Conservation (phyloP, 2,113 vertebrate species). For the Pelecanoides urinatrix region DNA sequence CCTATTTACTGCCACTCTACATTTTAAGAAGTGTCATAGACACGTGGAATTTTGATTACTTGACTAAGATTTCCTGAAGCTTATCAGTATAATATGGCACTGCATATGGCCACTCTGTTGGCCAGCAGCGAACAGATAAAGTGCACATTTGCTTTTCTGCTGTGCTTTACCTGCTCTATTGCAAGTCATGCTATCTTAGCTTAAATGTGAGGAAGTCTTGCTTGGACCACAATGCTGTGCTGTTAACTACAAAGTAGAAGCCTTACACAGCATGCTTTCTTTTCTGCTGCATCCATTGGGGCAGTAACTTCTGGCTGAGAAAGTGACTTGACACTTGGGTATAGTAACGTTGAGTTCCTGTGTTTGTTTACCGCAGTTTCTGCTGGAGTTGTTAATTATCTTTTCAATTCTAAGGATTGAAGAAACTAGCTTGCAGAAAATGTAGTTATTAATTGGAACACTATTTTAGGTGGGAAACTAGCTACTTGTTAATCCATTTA, state of each 20-base stretch:
- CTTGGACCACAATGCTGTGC: neutral
- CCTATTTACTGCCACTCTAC: neutral
- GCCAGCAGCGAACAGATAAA: neutral
- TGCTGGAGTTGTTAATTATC: neutral
- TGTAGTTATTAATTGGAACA: neutral
- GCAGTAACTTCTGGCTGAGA: neutral
- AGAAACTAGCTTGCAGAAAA: neutral
- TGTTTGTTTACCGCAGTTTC: neutral
- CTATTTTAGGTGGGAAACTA: neutral
- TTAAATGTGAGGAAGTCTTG: neutral
- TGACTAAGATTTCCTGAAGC: neutral
- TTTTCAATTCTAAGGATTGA: neutral
- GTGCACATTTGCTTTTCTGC: neutral
- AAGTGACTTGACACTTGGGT: neutral
- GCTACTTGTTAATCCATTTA: neutral
- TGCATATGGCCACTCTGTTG: neutral
- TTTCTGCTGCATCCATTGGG: rapidly evolving
- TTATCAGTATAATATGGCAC: neutral
- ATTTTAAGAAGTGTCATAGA: neutral
- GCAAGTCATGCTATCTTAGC: rapidly evolving
- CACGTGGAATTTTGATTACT: neutral
- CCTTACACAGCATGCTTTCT: neutral
- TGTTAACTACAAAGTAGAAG: neutral
- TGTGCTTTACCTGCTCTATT: neutral
- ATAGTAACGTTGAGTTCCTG: neutral